Percentiles rank a stretch among this genome's conserved stretches.
Evolutionary conservation across 2,113 vertebrate species (phyloP).

Genomic region (Hydrolagus affinis): DNA sequence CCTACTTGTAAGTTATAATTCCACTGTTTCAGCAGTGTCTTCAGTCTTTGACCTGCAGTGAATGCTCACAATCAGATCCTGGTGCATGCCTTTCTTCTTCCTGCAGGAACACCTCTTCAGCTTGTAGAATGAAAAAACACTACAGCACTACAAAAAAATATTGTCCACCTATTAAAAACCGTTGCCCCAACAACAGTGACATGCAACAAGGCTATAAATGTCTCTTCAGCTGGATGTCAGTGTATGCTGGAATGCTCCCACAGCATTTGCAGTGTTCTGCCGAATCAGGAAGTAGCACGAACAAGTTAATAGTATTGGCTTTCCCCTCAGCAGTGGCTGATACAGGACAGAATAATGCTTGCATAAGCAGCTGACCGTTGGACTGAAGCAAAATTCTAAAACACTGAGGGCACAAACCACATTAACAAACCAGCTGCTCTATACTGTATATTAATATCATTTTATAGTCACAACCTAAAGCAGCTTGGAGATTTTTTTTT

Average conservation of each 20-base stretch:
- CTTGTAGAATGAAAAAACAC: conserved; percentile 44
- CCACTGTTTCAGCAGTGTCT: conserved; percentile 38
- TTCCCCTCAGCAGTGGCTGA: conserved; percentile 39
- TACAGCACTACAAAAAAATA: conserved; percentile 53
- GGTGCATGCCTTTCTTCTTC: conserved; percentile 40
- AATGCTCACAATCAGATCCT: conserved; percentile 39
- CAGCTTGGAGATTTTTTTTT: neutral
- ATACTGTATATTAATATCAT: conserved; percentile 31
- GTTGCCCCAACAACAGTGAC: conserved; percentile 76
- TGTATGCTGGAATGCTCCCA: conserved; percentile 43
- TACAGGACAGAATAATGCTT: conserved; percentile 39
- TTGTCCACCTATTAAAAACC: conserved; percentile 51
- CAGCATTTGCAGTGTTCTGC: conserved; percentile 2
- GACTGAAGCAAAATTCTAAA: conserved; percentile 30
- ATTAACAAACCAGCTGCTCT: conserved; percentile 34
- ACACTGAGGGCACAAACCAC: conserved; percentile 34
- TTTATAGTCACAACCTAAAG: neutral
- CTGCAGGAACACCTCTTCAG: conserved; percentile 40
- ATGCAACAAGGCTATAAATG: conserved; percentile 44
- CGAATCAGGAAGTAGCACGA: conserved; percentile 36
- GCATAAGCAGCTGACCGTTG: conserved; percentile 41
- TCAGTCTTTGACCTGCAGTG: conserved; percentile 41
- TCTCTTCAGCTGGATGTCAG: conserved; percentile 40
- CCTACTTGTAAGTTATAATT: conserved; percentile 39
- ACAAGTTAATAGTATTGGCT: conserved; percentile 41